Conservation (phyloP, 2,113 vertebrate genomes). For the Athene cunicularia region DNA sequence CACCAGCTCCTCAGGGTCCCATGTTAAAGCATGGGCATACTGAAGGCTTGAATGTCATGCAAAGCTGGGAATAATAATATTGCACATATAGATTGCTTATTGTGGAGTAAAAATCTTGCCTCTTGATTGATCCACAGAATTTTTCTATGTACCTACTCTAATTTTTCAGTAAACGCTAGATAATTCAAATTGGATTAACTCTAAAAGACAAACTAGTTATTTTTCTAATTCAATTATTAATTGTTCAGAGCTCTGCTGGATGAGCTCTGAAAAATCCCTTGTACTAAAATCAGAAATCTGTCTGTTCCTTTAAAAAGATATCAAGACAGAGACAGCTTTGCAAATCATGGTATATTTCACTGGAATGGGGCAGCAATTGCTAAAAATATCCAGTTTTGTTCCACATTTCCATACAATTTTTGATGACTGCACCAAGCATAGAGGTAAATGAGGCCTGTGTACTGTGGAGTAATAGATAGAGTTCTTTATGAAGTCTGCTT, state of each 20-base stretch:
- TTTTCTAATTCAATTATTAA: neutral
- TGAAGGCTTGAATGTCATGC: neutral
- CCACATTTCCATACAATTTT: neutral
- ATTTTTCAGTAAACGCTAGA: neutral
- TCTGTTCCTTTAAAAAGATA: neutral
- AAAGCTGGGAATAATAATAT: neutral
- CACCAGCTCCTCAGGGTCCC: neutral
- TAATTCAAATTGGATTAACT: neutral
- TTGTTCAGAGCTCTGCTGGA: accelerated
- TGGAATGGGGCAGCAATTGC: neutral
- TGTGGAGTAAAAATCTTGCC: neutral
- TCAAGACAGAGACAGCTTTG: neutral
- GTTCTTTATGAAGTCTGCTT: neutral
- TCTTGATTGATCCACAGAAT: neutral
- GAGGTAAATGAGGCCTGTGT: neutral
- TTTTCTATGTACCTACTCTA: neutral
- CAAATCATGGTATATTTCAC: neutral
- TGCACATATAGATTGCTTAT: neutral
- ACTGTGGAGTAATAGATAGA: neutral
- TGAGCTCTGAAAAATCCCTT: neutral
- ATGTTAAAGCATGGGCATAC: neutral
- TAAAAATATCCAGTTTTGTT: neutral
- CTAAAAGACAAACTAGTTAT: neutral
- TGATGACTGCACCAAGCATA: neutral
- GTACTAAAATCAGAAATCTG: neutral